Percentiles rank a stretch among this genome's conserved stretches.
These are phyloP conservation scores for Charadrius vociferus DNA, from an alignment of 2,113 vertebrate species.

Conservation along the genomic window DNA sequence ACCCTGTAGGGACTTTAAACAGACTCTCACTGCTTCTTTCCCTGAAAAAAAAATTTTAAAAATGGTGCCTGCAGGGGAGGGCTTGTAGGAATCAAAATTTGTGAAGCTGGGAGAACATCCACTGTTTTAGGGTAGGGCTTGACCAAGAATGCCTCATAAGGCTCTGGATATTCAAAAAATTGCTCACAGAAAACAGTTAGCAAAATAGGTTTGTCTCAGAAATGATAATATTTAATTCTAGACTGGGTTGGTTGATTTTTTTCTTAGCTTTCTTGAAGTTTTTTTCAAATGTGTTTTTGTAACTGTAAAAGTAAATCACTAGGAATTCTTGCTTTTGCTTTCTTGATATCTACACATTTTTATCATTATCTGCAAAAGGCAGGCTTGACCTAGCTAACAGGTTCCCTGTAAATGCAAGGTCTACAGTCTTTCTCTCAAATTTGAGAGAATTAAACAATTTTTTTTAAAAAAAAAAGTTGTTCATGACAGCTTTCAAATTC, in stretches of 20 bases:
- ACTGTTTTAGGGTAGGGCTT: not conserved
- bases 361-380: not conserved
- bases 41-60: not conserved
- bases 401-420: not conserved
- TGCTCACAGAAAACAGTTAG: not conserved
- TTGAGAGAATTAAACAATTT: not conserved
- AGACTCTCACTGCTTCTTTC: not conserved
- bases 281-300: not conserved
- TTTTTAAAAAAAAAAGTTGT: not conserved
- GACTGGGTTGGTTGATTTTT: not conserved
- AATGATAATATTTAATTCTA: not conserved
- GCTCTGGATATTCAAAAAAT: not conserved
- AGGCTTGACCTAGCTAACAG: not conserved
- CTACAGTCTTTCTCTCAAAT: not conserved
- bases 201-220: not conserved
- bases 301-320: not conserved
- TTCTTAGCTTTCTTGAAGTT: not conserved
- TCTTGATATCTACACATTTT: not conserved
- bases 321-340: not conserved
- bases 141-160: not conserved
- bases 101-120: not conserved
- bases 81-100: not conserved
- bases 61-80: not conserved
- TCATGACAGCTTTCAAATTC: not conserved
- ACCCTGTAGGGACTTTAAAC: not conserved